A percentile compares a stretch with the other conserved stretches of the same genome.
Evolutionary conservation across 2,113 vertebrate species (phyloP).

Genomic region (Murina feae): DNA sequence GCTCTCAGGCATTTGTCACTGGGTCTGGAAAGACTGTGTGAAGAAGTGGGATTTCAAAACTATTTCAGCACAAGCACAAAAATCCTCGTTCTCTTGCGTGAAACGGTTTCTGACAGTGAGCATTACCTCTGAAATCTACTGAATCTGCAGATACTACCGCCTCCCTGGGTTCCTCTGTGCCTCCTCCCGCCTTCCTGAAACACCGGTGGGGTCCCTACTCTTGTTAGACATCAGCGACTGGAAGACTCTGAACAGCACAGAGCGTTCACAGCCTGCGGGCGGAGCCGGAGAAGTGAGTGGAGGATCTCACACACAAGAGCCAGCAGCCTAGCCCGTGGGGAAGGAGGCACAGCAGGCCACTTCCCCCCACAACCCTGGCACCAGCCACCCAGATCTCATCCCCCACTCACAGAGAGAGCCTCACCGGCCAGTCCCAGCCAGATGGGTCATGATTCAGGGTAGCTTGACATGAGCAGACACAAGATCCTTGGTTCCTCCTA

Average conservation of each 20-base stretch:
- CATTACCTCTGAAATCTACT: neutral
- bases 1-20: neutral
- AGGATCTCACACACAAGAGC: neutral
- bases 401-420: neutral
- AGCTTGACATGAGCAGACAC: neutral
- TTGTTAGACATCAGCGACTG: neutral
- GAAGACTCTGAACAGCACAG: neutral
- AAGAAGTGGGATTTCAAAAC: neutral
- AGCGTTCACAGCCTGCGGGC: accelerated
- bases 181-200: neutral
- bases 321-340: neutral
- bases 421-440: neutral
- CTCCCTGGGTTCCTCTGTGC: neutral
- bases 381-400: neutral
- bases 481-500: neutral
- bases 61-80: neutral
- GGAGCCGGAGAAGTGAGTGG: accelerated
- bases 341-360: neutral
- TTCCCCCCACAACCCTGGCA: neutral
- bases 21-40: neutral
- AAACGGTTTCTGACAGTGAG: neutral
- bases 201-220: too few relatives aligned
- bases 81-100: neutral
- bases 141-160: neutral
- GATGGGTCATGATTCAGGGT: neutral